A percentile compares a stretch with the other conserved stretches of the same genome.
phyloP scores from a whole-genome alignment of 53 echinoderm and acorn worm genomes.

The Patiria pectinifera region DNA sequence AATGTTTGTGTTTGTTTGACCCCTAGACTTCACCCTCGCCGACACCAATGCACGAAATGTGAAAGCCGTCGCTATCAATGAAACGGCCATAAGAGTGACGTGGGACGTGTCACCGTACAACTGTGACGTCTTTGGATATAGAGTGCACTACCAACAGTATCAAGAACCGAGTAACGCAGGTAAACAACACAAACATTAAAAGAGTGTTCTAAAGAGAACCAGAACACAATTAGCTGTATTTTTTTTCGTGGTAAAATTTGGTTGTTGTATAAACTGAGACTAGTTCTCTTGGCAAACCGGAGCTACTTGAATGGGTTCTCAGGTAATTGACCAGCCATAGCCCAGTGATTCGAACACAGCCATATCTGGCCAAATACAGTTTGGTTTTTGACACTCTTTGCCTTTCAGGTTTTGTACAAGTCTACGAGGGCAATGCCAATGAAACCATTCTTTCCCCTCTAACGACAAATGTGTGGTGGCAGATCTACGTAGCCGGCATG shows the following conservation, averaged over 20 bases:
- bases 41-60: constrained; percentile 75
- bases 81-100: constrained; percentile 59
- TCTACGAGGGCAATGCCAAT: constrained; percentile 20
- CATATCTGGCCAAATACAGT: not conserved
- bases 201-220: too few relatives aligned
- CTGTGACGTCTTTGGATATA: constrained; percentile 89
- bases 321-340: too few relatives aligned
- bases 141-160: constrained; percentile 61
- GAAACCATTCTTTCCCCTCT: not conserved
- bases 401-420: not conserved
- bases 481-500: constrained; percentile 1
- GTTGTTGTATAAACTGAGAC: too few relatives aligned
- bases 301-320: too few relatives aligned
- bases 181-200: not conserved
- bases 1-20: not conserved
- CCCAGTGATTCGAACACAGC: not conserved
- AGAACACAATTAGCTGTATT: too few relatives aligned
- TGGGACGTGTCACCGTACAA: constrained; percentile 81
- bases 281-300: too few relatives aligned
- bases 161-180: constrained; percentile 16
- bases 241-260: too few relatives aligned
- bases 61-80: constrained; percentile 60
- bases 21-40: constrained; percentile 57
- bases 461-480: not conserved
- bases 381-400: not conserved